These are phyloP conservation scores for Megastigmus dorsalis DNA, from an alignment of 2,888 invertebrate genomes.

Conservation along the genomic window DNA sequence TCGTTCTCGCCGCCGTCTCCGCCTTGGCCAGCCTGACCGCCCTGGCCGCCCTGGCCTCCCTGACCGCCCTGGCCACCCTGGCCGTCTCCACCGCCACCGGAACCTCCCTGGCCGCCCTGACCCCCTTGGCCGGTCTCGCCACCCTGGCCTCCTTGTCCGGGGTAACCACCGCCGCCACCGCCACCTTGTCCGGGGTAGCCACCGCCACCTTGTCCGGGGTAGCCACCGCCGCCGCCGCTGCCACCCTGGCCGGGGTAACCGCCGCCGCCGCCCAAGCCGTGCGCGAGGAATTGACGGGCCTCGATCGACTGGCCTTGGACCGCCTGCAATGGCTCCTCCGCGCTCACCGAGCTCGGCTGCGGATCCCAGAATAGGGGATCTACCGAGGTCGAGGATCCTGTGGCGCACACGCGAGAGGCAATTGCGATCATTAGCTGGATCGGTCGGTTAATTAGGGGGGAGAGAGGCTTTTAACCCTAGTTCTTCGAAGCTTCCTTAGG, in stretches of 20 bases:
- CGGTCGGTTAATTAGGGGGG: too few species aligned
- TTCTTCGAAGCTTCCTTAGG: too few species aligned
- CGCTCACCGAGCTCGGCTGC: not conserved
- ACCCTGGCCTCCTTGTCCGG: not conserved
- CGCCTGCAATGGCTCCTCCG: not conserved
- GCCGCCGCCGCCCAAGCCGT: constrained; percentile 23
- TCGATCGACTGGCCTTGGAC: constrained; percentile 8
- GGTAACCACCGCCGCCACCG: constrained; percentile 10
- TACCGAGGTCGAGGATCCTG: not conserved
- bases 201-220: constrained; percentile 54
- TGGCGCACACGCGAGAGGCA: too few species aligned
- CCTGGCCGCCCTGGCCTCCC: constrained; percentile 53
- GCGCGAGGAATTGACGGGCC: constrained; percentile 24
- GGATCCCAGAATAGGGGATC: constrained; percentile 4
- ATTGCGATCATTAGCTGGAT: too few species aligned
- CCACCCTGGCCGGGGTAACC: constrained; percentile 39
- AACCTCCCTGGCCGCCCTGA: constrained; percentile 42
- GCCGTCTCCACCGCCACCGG: constrained; percentile 15
- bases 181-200: constrained; percentile 51
- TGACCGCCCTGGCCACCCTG: not conserved
- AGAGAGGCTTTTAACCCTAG: too few species aligned
- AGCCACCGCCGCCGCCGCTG: not conserved
- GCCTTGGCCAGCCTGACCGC: constrained; percentile 27
- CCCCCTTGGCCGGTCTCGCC: constrained; percentile 54
- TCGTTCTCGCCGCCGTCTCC: constrained; percentile 58